A percentile compares a stretch with the other conserved stretches of the same genome.
Evolutionary conservation across 1,140 invertebrate species (phyloP).

Genomic region (Trachelipus rathkii): DNA sequence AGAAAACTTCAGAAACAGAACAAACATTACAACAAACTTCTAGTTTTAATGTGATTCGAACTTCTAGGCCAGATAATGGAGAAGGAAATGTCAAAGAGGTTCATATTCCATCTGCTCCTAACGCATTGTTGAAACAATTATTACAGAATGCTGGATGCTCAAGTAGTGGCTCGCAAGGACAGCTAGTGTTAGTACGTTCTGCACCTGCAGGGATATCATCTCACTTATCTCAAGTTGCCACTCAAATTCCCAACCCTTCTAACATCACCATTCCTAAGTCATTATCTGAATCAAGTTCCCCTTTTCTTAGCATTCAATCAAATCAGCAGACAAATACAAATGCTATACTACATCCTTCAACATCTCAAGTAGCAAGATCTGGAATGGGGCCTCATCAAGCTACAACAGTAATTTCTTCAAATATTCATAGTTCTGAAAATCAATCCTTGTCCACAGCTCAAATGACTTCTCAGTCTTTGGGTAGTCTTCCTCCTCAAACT

Average conservation of each 20-base stretch:
- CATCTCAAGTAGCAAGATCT: neutral
- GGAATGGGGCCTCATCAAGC: neutral
- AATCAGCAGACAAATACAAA: neutral
- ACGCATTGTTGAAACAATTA: conserved; percentile 82
- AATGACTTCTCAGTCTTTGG: neutral
- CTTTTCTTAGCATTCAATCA: neutral
- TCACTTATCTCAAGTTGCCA: conserved; percentile 34
- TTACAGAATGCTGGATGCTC: conserved; percentile 57
- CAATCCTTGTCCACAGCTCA: neutral
- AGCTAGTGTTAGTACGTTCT: conserved; percentile 35
- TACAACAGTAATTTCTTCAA: neutral
- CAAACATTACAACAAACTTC: conserved; percentile 20
- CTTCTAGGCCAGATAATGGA: conserved; percentile 55
- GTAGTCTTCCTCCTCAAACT: neutral
- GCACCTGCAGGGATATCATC: conserved; percentile 31
- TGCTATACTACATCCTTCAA: neutral
- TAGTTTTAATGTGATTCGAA: conserved; percentile 14
- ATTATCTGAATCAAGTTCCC: neutral
- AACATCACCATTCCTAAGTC: conserved; percentile 34
- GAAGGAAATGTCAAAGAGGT: conserved; percentile 57
- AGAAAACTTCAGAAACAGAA: conserved; percentile 6
- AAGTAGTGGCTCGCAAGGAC: conserved; percentile 48
- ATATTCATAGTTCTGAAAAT: neutral
- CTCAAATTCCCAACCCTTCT: conserved; percentile 35
- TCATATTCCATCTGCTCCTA: conserved; percentile 12